Percentiles rank a stretch among this genome's conserved stretches.
Evolutionary conservation across 2,888 invertebrate genomes (phyloP).

Genomic region (Trachelus tabidus): DNA sequence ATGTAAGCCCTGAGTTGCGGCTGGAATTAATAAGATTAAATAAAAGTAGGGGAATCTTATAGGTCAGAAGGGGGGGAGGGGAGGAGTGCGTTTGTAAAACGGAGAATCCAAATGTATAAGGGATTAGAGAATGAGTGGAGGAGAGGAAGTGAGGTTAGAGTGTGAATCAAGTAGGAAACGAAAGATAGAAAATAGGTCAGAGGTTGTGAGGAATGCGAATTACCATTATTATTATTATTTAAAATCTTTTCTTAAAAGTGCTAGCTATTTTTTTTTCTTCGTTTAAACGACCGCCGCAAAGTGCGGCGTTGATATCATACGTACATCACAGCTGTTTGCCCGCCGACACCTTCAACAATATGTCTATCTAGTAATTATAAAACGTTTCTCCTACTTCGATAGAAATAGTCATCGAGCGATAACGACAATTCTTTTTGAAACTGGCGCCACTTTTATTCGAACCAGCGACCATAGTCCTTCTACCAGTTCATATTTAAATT

Average conservation of each 20-base stretch:
- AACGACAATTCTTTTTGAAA: neutral
- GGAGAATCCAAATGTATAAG: neutral
- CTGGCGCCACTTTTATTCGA: neutral
- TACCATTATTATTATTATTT: neutral
- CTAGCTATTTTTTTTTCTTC: conserved; percentile 4
- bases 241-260: conserved; percentile 1
- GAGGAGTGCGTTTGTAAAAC: neutral
- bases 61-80: neutral
- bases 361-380: conserved; percentile 9
- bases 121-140: neutral
- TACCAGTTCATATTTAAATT: neutral
- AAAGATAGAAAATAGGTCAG: neutral
- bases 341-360: conserved; percentile 13
- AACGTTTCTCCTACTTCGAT: neutral
- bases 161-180: neutral
- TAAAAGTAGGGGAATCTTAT: neutral
- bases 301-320: conserved; percentile 12
- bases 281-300: neutral
- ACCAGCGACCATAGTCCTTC: neutral
- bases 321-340: conserved; percentile 22
- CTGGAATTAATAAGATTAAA: neutral
- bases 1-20: neutral
- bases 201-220: neutral
- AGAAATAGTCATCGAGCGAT: neutral
- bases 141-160: neutral